Percentiles rank a stretch among this genome's conserved stretches.
These are phyloP conservation scores for Palythoa grandiflora DNA, from an alignment of 92 coral and sea anemone genomes.

Conservation along the genomic window DNA sequence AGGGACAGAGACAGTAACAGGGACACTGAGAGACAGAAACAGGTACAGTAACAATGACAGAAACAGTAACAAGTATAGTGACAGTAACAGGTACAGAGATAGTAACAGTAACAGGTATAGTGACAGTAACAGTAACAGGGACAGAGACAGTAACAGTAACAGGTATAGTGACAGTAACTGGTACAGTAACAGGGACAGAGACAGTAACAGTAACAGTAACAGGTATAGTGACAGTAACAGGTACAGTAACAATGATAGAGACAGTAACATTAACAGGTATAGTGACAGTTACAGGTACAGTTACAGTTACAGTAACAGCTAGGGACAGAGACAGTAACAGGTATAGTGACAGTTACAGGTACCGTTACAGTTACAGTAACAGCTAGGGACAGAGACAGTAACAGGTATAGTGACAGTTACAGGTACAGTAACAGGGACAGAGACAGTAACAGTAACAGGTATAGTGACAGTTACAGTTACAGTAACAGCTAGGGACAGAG, in stretches of 20 bases:
- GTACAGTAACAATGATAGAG: not conserved
- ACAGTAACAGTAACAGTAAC: no score
- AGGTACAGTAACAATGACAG: no score
- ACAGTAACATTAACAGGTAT: not conserved
- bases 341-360: not conserved
- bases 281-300: not conserved
- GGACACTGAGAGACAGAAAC: not conserved
- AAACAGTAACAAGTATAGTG: no score
- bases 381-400: no score
- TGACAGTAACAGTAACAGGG: not conserved
- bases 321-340: not conserved
- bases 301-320: not conserved
- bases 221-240: not conserved
- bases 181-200: not conserved
- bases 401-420: no score
- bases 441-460: no score
- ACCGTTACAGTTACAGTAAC: no score
- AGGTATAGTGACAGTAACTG: no score
- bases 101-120: not conserved
- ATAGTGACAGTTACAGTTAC: no score
- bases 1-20: not conserved
- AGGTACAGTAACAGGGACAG: no score
- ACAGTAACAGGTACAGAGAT: not conserved
- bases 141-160: not conserved
- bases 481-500: no score